Percentiles rank a stretch among this genome's conserved stretches.
These are phyloP conservation scores for Oryzias melastigma DNA, from an alignment of 2,113 vertebrate species.

Conservation along the genomic window DNA sequence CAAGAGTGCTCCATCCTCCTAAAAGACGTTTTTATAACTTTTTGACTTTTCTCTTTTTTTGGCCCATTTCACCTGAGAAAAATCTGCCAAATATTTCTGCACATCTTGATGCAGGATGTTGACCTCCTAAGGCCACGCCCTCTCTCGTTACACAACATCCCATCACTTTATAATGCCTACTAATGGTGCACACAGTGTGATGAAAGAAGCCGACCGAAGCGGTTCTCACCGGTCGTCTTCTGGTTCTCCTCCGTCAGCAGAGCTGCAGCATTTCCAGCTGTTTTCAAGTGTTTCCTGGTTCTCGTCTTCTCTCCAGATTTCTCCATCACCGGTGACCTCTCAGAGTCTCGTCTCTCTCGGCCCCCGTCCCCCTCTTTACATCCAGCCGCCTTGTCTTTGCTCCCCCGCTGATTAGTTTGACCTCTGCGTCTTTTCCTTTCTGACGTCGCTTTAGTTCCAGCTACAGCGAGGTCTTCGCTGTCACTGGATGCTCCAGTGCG, in stretches of 20 bases:
- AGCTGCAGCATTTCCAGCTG: background rate
- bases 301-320: conserved; percentile 26
- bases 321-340: conserved; percentile 13
- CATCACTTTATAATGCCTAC: too few species aligned
- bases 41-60: too few species aligned
- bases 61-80: too few species aligned
- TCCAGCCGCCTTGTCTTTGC: conserved; percentile 31
- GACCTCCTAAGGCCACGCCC: too few species aligned
- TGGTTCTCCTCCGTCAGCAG: conserved; percentile 15
- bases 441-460: conserved; percentile 39
- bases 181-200: too few species aligned
- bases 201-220: conserved; percentile 4
- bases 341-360: conserved; percentile 23
- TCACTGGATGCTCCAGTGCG: conserved; percentile 58
- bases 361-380: conserved; percentile 28
- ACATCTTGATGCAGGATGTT: too few species aligned
- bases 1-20: too few species aligned
- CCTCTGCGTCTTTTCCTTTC: conserved; percentile 56
- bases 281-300: conserved; percentile 7
- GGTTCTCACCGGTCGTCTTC: conserved; percentile 48
- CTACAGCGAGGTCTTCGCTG: conserved; percentile 53
- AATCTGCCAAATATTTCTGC: too few species aligned
- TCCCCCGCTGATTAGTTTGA: conserved; percentile 36
- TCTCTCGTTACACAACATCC: too few species aligned
- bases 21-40: too few species aligned